Evolutionary conservation across 2,113 vertebrate genomes (phyloP).

Genomic region (Ceyx cyanopectus): DNA sequence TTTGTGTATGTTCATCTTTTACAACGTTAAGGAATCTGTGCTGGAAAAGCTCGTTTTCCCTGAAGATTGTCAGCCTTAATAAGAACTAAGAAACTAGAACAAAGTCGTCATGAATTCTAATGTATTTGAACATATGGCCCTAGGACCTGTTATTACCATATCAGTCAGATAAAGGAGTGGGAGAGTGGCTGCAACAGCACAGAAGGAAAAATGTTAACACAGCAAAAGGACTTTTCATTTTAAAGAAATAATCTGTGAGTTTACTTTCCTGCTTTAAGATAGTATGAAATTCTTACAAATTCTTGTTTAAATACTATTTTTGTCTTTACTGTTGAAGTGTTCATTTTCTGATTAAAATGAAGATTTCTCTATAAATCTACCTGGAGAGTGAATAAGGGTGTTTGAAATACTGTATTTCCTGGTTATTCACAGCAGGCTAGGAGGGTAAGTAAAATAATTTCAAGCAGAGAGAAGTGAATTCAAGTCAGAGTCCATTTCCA

Average conservation of each 20-base stretch:
- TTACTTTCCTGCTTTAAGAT: neutral
- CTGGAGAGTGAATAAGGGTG: neutral
- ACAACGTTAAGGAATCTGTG: neutral
- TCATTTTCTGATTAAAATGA: neutral
- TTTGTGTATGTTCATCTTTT: neutral
- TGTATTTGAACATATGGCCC: constrained; percentile 72
- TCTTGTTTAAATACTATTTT: neutral
- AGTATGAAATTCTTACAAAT: neutral
- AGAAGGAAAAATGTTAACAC: constrained; percentile 61
- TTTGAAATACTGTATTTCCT: neutral
- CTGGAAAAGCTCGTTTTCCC: constrained; percentile 29
- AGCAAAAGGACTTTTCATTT: constrained; percentile 41
- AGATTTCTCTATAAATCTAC: neutral
- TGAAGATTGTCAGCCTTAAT: constrained; percentile 46
- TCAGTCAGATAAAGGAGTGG: constrained; percentile 70
- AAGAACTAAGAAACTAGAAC: constrained; percentile 55
- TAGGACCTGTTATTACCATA: constrained; percentile 70
- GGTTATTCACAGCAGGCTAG: neutral
- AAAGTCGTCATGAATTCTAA: constrained; percentile 66
- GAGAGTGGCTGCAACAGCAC: constrained; percentile 44
- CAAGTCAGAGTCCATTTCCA: constrained; percentile 31
- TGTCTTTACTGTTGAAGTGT: neutral
- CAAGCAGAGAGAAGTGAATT: neutral
- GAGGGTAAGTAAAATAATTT: constrained; percentile 13
- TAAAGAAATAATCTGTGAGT: constrained; percentile 41